Base-by-base conservation (phyloP, 1,140 invertebrate species). In the Solen grandis region DNA sequence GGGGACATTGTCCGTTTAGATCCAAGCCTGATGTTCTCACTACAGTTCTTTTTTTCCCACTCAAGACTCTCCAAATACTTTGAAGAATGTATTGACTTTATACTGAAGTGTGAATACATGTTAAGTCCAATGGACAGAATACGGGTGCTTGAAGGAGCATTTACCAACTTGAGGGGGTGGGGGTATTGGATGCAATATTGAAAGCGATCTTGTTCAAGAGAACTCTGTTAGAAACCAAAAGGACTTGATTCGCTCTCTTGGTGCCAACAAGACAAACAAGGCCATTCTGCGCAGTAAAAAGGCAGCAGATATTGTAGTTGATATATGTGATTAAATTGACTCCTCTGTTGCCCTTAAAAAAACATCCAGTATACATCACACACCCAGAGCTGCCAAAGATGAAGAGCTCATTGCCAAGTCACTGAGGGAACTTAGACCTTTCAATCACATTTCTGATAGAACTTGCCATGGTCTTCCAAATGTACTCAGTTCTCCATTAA, bases 11-110 rank as follows among this genome's bases (percentile, higher is more conserved):
- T 36, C 5, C 5, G 62, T 2, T 10, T 65, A 1, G 22, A 36
- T 36, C 62, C 62, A 4, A 36, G 31, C 22, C 22, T 36, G 16
- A 65, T 65, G 62, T 5, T 16, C 62, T 65, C 5, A 5, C 29
- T 65, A 1, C 62, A 35, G 22, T 65, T 65, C 35, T 65, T 65
- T n/a, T 65, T 62, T n/a, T 27, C 59, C 2, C 59, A 62, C 29
- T 62, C 59, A 27, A 62, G 59, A 31, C 29, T 62, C n/a, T 62
- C 59, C 19, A 62, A 62, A 31, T 62, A 62, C n/a, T 62, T 62
- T 31, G 29, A 62, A n/a, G 59, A 62, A 33, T 62, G 59, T n/a
- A 19, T 62, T n/a, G 59, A 62, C 31, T 62, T 62, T 5, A 27
- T 62, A 27, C 33, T 46, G 41, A 46, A 46, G 19, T 46, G 41